phyloP scores from a whole-genome alignment of 2,113 vertebrate genomes.

The Gasterosteus aculeatus region DNA sequence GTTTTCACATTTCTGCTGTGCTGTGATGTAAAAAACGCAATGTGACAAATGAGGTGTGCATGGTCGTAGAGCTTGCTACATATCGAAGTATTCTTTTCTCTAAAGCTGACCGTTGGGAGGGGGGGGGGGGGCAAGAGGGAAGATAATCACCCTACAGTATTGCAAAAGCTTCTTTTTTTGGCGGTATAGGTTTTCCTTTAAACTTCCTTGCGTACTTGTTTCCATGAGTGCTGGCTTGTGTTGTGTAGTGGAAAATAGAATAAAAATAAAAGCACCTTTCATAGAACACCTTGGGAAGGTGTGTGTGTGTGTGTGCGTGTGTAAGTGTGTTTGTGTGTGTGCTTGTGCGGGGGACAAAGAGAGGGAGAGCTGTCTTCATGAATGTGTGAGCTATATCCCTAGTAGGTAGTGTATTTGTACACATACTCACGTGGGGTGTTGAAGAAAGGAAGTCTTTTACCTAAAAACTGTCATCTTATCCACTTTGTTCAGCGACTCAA shows the following conservation, averaged over 20 bases:
- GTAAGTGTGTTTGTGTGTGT: constrained; percentile 2
- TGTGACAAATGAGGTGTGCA: no score
- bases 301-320: constrained; percentile 20
- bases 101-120: neutral
- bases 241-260: constrained; percentile 72
- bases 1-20: neutral
- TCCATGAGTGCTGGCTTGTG: constrained; percentile 63
- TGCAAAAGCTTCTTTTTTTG: constrained; percentile 17
- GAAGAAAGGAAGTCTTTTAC: constrained; percentile 39
- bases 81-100: neutral
- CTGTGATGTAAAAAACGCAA: neutral
- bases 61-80: neutral
- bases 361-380: constrained; percentile 39
- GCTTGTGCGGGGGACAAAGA: constrained; percentile 4
- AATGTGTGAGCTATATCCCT: constrained; percentile 27
- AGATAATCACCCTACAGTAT: constrained; percentile 18
- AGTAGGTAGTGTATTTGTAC: constrained; percentile 17
- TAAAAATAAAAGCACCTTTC: constrained; percentile 76
- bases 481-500: constrained; percentile 26
- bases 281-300: constrained; percentile 58
- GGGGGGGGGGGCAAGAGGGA: neutral
- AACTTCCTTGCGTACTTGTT: constrained; percentile 53
- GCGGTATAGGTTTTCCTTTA: constrained; percentile 27
- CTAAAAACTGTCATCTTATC: constrained; percentile 51
- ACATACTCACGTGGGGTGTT: constrained; percentile 23